A percentile compares a stretch with the other conserved stretches of the same genome.
phyloP scores from a whole-genome alignment of 2,797 vertebrate species.

The Periophthalmus magnuspinnatus region DNA sequence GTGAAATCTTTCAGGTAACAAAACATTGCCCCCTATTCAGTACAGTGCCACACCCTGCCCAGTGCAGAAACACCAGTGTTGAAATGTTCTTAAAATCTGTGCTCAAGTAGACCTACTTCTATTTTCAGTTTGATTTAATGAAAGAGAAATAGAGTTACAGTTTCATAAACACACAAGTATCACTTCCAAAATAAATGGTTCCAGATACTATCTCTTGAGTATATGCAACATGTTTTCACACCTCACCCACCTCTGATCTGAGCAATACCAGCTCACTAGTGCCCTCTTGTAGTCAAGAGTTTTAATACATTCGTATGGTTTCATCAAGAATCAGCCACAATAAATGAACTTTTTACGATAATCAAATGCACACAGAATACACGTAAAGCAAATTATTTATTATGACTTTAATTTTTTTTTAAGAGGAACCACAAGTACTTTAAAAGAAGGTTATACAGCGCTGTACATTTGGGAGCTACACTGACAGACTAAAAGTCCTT shows the following conservation, averaged over 20 bases:
- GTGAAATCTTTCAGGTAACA: background rate
- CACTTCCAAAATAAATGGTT: too few species aligned
- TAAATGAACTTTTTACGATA: background rate
- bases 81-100: background rate
- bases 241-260: background rate
- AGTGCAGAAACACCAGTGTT: background rate
- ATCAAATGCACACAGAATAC: slow-evolving; percentile 17
- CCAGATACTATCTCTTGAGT: too few species aligned
- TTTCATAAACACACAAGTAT: too few species aligned
- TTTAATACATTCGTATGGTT: background rate
- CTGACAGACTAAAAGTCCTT: slow-evolving; percentile 84
- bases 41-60: background rate
- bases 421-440: slow-evolving; percentile 75
- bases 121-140: background rate
- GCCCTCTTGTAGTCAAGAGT: slow-evolving; percentile 31
- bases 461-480: slow-evolving; percentile 76
- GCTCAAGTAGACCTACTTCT: background rate
- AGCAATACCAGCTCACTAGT: slow-evolving; percentile 7
- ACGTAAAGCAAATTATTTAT: slow-evolving; percentile 40
- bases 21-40: slow-evolving; percentile 33
- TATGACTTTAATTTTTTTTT: slow-evolving; percentile 70
- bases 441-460: slow-evolving; percentile 78
- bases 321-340: background rate
- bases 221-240: background rate
- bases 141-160: background rate